Base-by-base conservation (phyloP, 1,140 invertebrate genomes). In the Zaprionus camerounensis region DNA sequence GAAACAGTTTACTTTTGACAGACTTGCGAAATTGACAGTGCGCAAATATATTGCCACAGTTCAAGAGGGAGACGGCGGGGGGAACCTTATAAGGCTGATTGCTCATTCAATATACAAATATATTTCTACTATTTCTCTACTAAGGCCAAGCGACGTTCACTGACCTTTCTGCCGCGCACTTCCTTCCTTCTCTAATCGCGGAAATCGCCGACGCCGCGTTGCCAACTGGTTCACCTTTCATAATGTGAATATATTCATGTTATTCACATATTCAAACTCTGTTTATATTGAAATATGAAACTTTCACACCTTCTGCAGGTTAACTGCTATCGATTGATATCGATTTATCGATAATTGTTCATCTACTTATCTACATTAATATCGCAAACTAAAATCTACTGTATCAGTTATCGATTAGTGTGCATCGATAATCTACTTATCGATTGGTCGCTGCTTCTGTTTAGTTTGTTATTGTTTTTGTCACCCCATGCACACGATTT, bases 401-500 rank as follows among this genome's bases (percentile, higher is more conserved):
- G 26, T 3, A 34, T 34, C 31, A 34, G 69, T 61, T 61, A 71
- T 71, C 53, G 68, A 65, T 63, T 53, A 53, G 28, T 31, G 28
- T 31, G 28, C 28, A 31, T 31, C 28, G 31, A 34, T 34, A 34
- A 34, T 34, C 31, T 34, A 34, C 31, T 34, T 11, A 34, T 34
- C 31, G 31, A 34, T 34, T 34, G 31, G 9, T 3, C 31, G 9
- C 31, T 34, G 31, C 9, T 34, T 64, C 22, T 81, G 9, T 34
- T 34, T 34, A 34, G 31, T 34, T 34, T 34, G 44, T 75, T 46
- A 38, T 56, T 55, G 36, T 28, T 49, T 24, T 68, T 49, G 61
- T 38, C 76, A 68, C 77, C 62, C 67, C 78, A 84, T 90, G 59
- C 79, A 90, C 85, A 90, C 77, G 85, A 90, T 91, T 90, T 91